Evolutionary conservation across 92 coral and sea anemone species (phyloP).

Genomic region (Zoanthus solanderi): DNA sequence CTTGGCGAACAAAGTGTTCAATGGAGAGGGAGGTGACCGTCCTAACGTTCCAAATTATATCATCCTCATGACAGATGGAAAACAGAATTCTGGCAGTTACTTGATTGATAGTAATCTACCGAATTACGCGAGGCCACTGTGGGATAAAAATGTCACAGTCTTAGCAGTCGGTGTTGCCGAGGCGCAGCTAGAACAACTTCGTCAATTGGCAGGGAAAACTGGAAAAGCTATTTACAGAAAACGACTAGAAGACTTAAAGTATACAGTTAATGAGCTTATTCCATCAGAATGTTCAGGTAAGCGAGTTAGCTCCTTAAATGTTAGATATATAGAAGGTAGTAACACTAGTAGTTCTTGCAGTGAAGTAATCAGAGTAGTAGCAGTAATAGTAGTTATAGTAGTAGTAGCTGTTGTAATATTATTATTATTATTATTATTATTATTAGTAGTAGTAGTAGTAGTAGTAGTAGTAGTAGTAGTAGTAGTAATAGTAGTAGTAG

Average conservation of each 20-base stretch:
- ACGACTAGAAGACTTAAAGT: constrained; percentile 17
- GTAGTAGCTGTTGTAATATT: too few relatives aligned
- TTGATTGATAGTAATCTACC: not conserved
- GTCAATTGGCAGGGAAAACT: constrained; percentile 31
- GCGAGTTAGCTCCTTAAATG: not conserved
- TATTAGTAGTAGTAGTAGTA: too few relatives aligned
- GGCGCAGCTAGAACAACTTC: not conserved
- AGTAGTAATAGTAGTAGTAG: too few relatives aligned
- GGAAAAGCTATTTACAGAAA: constrained; percentile 42
- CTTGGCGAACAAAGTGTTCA: not conserved
- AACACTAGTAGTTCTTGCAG: too few relatives aligned
- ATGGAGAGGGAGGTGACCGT: constrained; percentile 20
- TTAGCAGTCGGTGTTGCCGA: constrained; percentile 31
- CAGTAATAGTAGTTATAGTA: too few relatives aligned
- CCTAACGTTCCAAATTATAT: constrained; percentile 14
- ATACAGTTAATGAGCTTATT: constrained; percentile 9
- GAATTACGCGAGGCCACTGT: constrained; percentile 6
- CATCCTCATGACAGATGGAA: constrained; percentile 30
- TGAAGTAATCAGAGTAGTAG: too few relatives aligned
- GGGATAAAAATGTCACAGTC: constrained; percentile 11
- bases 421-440: too few relatives aligned
- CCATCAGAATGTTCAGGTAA: constrained; percentile 24
- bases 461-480: too few relatives aligned
- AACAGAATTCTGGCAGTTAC: constrained; percentile 18
- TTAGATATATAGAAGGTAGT: too few relatives aligned